A percentile compares a stretch with the other conserved stretches of the same genome.
phyloP scores from a whole-genome alignment of 2,797 vertebrate species.

The Propithecus perrieri region DNA sequence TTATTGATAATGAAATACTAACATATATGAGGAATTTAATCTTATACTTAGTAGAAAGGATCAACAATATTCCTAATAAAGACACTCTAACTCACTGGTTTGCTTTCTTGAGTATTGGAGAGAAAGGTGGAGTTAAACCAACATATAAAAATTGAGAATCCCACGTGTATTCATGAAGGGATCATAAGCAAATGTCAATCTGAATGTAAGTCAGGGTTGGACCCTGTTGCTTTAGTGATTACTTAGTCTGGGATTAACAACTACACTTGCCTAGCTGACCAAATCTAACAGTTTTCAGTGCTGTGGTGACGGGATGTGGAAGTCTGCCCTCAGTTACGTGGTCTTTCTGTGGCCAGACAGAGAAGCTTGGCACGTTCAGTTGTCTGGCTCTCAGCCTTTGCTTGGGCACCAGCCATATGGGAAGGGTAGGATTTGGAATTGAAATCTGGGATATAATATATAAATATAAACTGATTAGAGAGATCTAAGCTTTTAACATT shows the following conservation, averaged over 20 bases:
- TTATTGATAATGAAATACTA: not conserved
- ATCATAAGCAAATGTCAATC: not conserved
- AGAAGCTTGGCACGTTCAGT: not conserved
- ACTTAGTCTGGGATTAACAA: not conserved
- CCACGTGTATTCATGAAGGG: not conserved
- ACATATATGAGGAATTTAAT: not conserved
- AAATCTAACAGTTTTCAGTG: not conserved
- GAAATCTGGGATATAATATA: not conserved
- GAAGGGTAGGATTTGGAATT: not conserved
- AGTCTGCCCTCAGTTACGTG: not conserved
- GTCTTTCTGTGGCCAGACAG: not conserved
- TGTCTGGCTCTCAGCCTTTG: not conserved
- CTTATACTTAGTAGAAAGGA: not conserved
- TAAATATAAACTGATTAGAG: conserved; percentile 19
- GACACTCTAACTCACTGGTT: not conserved
- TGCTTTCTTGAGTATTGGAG: not conserved
- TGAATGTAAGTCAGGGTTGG: not conserved
- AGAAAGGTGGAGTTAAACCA: not conserved
- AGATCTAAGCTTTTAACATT: not conserved
- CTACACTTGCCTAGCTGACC: not conserved
- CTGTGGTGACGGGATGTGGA: not conserved
- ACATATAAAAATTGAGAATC: not conserved
- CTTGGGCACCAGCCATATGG: not conserved
- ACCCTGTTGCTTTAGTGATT: not conserved
- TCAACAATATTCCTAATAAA: not conserved